A percentile compares a stretch with the other conserved stretches of the same genome.
Conservation (phyloP, 2,888 invertebrate species). For the Podabrus alpinus region DNA sequence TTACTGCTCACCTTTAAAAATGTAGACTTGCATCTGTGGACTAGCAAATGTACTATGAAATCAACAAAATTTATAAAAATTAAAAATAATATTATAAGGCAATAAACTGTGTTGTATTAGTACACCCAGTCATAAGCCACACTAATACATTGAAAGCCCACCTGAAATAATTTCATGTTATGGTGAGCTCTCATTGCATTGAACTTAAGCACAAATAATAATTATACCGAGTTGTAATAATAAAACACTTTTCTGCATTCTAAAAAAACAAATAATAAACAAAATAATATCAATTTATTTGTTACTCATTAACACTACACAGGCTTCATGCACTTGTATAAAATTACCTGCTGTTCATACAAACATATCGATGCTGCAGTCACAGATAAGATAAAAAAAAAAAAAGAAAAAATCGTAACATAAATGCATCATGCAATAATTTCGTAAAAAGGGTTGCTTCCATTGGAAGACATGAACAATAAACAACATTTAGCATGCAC, state of each 20-base stretch:
- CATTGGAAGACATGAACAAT: background rate
- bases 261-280: constrained; percentile 20
- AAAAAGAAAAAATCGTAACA: background rate
- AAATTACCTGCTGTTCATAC: constrained; percentile 16
- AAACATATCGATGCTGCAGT: background rate
- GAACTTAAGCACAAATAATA: background rate
- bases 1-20: constrained; percentile 52
- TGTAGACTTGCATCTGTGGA: constrained; percentile 46
- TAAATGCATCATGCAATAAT: constrained; percentile 2
- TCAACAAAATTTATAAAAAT: constrained; percentile 44
- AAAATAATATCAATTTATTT: constrained; percentile 59
- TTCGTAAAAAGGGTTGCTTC: background rate
- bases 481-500: background rate
- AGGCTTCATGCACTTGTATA: constrained; percentile 34
- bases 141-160: background rate
- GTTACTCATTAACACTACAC: constrained; percentile 47
- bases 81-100: constrained; percentile 14
- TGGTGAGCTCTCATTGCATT: background rate
- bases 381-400: background rate
- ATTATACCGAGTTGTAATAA: background rate
- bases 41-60: constrained; percentile 54
- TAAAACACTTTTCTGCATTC: background rate
- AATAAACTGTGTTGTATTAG: background rate
- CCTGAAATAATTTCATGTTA: background rate
- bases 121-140: background rate